phyloP scores from a whole-genome alignment of 2,797 vertebrate genomes.

The Sarcophilus harrisii region DNA sequence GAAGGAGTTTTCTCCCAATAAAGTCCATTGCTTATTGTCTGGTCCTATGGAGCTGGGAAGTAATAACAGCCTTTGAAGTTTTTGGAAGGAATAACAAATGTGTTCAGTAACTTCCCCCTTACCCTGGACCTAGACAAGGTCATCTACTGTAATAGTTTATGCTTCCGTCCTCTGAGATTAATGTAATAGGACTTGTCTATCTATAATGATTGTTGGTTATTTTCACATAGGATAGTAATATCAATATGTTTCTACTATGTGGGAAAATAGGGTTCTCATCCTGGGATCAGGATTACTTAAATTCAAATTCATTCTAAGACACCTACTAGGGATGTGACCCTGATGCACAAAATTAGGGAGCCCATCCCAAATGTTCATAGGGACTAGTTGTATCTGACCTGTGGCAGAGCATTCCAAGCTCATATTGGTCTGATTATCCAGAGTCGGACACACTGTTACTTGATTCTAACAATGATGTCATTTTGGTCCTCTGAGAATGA shows the following conservation, averaged over 20 bases:
- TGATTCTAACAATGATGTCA: no score
- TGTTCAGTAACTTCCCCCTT: background rate
- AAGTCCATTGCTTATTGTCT: background rate
- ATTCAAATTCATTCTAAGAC: background rate
- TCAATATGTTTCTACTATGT: fast-evolving
- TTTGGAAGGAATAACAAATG: fast-evolving
- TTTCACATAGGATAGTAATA: background rate
- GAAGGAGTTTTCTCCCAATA: background rate
- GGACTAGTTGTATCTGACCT: no score
- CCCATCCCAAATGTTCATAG: no score
- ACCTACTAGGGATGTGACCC: background rate
- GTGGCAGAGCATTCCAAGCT: no score
- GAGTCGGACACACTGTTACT: no score
- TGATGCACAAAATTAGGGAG: no score
- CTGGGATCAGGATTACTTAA: background rate
- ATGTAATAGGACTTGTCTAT: background rate
- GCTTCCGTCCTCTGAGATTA: background rate
- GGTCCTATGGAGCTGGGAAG: background rate
- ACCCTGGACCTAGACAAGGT: background rate
- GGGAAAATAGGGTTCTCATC: background rate
- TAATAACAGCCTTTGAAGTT: background rate
- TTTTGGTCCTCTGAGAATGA: no score
- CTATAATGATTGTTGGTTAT: background rate
- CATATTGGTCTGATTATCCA: no score
- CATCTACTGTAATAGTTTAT: background rate